Percentiles rank a stretch among this genome's conserved stretches.
phyloP scores from a whole-genome alignment of 2,888 invertebrate species.

The Coecobrya sp. region DNA sequence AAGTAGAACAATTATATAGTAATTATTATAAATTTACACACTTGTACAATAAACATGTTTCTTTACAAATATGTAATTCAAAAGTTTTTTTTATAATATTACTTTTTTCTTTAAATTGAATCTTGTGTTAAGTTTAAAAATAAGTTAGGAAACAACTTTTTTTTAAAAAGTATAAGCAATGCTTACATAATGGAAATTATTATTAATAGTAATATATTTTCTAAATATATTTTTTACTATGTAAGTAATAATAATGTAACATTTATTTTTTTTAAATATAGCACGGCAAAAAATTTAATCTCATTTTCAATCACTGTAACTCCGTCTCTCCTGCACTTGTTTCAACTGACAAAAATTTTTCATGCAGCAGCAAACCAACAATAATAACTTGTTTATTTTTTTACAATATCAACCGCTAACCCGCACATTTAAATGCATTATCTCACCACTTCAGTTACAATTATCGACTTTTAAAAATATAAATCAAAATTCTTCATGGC shows the following conservation, averaged over 20 bases:
- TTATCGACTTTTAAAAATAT: too few species aligned
- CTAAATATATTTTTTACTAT: neutral
- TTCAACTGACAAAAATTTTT: too few species aligned
- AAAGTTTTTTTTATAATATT: neutral
- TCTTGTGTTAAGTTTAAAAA: constrained; percentile 25
- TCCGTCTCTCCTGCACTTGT: neutral
- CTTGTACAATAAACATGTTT: constrained; percentile 5
- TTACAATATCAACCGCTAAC: neutral
- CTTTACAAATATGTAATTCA: neutral
- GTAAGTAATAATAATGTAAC: neutral
- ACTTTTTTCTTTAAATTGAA: neutral
- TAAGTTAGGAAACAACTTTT: constrained; percentile 27
- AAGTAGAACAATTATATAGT: too few species aligned
- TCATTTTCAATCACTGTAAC: constrained; percentile 66
- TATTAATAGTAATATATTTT: constrained; percentile 7
- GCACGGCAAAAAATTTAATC: constrained; percentile 63
- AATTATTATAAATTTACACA: neutral
- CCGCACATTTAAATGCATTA: neutral
- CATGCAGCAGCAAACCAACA: neutral
- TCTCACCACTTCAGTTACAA: too few species aligned
- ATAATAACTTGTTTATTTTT: too few species aligned
- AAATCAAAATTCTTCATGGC: too few species aligned
- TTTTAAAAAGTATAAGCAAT: constrained; percentile 3
- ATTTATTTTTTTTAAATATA: constrained; percentile 29
- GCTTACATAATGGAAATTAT: neutral